Evolutionary conservation across 1,140 invertebrate genomes (phyloP), one percentile per base, ranked within the genome.

Genomic region (Carposina sasakii): DNA sequence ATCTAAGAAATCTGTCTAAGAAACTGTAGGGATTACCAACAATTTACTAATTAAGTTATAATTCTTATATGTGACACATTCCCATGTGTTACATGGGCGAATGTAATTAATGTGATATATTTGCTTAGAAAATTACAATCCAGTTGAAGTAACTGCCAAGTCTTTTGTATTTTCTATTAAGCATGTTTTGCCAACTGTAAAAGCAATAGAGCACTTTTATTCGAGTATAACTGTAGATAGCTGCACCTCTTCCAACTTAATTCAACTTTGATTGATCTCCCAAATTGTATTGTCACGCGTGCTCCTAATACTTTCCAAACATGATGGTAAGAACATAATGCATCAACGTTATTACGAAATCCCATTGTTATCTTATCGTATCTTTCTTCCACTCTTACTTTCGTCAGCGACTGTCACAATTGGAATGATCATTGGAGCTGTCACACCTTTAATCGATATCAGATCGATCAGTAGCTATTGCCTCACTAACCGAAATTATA

Each of bases 401-500:
- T 71, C 59, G 58, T 53, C 57, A 55, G 46, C 37, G 55, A 40
- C 40, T 58, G 52, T 63, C 50, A 66, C 61, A 62, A 64, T 63
- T 57, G 34, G 52, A 57, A 59, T 57, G 45, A 63, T 57, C 60
- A 59, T 62, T 42, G 39, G 31, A 39, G 24, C 48, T 62, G 63
- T 67, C 63, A 62, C 57, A 61, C 56, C 57, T 60, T 52, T 54
- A 66, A 59, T 53, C 56, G 40, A 51, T 64, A 63, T 67, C 61
- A 49, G 56, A 61, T 63, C 47, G 48, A 63, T 61, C 54, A 56
- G 54, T 47, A 52, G 54, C 51, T 24, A 16, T 54, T 63, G 68
- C 51, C 52, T 52, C 49, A 55, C 52, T 57, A 49, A 52, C 40
- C 57, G 40, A 58, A 62, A 64, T 62, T 57, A 54, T 45, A 50